phyloP scores from a whole-genome alignment of 92 coral and sea anemone species.

The Plumapathes pennacea region DNA sequence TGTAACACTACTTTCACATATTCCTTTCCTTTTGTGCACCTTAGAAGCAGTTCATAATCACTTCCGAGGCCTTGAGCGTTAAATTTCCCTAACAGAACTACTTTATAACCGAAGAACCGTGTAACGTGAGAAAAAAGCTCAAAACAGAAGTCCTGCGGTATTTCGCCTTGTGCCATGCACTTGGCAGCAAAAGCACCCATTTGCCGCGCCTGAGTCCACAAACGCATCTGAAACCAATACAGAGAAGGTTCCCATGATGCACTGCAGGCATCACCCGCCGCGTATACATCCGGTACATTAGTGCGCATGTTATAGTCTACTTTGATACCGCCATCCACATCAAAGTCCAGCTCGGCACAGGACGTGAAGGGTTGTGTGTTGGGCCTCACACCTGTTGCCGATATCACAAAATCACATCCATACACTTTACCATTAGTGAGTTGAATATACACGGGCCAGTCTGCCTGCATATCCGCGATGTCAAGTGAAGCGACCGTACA shows the following conservation, averaged over 20 bases:
- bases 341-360: conserved; percentile 57
- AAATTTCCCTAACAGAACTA: conserved; percentile 77
- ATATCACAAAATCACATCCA: conserved; percentile 91
- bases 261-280: conserved; percentile 95
- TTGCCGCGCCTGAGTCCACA: conserved; percentile 96
- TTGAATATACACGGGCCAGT: conserved; percentile 80
- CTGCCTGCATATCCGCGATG: not conserved
- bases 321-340: conserved; percentile 82
- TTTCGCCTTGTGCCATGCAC: conserved; percentile 73
- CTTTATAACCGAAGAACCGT: conserved; percentile 90
- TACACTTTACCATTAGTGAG: conserved; percentile 67
- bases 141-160: conserved; percentile 79
- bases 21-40: conserved; percentile 82
- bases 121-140: conserved; percentile 93
- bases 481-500: not conserved
- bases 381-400: conserved; percentile 94
- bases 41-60: conserved; percentile 71
- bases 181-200: conserved; percentile 96
- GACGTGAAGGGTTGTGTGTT: conserved; percentile 59
- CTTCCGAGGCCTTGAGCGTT: conserved; percentile 80
- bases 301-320: conserved; percentile 82
- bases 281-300: conserved; percentile 76
- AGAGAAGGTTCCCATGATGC: conserved; percentile 86
- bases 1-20: conserved; percentile 86
- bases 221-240: conserved; percentile 93